Base-by-base conservation (phyloP, 2,797 vertebrate species). In the Spea hammondii region DNA sequence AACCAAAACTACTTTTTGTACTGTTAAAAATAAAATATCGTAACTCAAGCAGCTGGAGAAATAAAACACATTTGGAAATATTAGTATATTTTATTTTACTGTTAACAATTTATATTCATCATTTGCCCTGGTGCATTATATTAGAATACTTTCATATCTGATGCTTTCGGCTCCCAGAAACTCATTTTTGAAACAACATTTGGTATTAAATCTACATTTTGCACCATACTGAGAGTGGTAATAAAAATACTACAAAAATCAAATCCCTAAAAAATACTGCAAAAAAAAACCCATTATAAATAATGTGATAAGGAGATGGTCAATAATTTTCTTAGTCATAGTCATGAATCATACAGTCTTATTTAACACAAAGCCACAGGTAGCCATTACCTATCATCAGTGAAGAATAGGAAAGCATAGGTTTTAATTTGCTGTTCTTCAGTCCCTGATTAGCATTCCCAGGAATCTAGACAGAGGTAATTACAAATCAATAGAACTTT, bases 401-500 rank as follows among this genome's bases (percentile, higher is more conserved):
- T 72, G 55, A 84, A 7, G 44, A 74, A 80, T 72, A 75, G 74
- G 82, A 83, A 66, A 80, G 74, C 77, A 72, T 59, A 72, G 69
- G 54, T 73, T 77, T 65, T 82, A 84, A 77, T 68, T 72, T 76
- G 50, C 62, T 78, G 76, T 74, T 84, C 76, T 79, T 83, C 46
- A 51, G 75, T 79, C 49, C 79, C 69, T 48, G 60, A 84, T 53
- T 77, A 81, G 82, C 60, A 76, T 82, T 83, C 70, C 80, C 64
- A 78, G 77, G 44, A 85, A 74, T 68, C 74, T 55, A 71, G 50
- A 67, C 82, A 53, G 55, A 71, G 49, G 32, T 51, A 84, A 84
- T 72, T 79, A 79, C 55, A 85, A 84, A 85, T 81, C 71, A 85
- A 83, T 3, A 79, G n/a, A 14, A 66, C 10, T 84, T 80, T 76